Percentiles rank a stretch among this genome's conserved stretches.
Conservation (phyloP, 2,888 invertebrate species). For the Aquatica leii region DNA sequence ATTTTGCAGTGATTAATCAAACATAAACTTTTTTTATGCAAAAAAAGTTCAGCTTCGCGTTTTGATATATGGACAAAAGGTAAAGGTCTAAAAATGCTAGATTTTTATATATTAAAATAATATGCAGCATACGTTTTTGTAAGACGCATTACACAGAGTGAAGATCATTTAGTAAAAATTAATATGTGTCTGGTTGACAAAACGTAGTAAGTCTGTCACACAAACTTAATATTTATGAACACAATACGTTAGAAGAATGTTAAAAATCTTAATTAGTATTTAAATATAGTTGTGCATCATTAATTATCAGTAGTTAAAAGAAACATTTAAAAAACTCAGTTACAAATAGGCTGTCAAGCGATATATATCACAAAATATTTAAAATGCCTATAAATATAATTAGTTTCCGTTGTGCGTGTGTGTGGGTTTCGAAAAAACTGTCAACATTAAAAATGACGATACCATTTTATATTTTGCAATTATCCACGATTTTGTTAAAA, state of each 20-base stretch:
- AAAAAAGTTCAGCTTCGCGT: no score
- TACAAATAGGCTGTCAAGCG: constrained; percentile 41
- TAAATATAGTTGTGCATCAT: constrained; percentile 43
- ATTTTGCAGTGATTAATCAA: no score
- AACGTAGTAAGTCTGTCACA: constrained; percentile 25
- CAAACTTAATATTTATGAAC: constrained; percentile 26
- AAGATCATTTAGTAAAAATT: no score
- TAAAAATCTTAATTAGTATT: constrained; percentile 44
- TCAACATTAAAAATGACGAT: constrained; percentile 38
- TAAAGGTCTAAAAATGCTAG: no score
- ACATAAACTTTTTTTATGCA: no score
- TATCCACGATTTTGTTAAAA: constrained; percentile 3
- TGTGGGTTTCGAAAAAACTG: constrained; percentile 39
- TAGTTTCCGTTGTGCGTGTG: constrained; percentile 43
- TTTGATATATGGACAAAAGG: no score
- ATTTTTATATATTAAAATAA: no score
- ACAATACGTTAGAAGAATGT: constrained; percentile 27
- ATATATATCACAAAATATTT: constrained; percentile 35
- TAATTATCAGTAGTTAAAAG: constrained; percentile 43
- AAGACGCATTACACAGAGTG: no score
- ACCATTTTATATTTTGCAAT: constrained; percentile 30
- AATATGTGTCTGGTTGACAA: constrained; percentile 16
- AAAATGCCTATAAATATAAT: constrained; percentile 39
- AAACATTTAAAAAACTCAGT: constrained; percentile 32
- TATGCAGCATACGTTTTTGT: no score